A percentile compares a stretch with the other conserved stretches of the same genome.
Conservation (phyloP, 2,888 invertebrate species). For the Tenthredo scrophulariae region DNA sequence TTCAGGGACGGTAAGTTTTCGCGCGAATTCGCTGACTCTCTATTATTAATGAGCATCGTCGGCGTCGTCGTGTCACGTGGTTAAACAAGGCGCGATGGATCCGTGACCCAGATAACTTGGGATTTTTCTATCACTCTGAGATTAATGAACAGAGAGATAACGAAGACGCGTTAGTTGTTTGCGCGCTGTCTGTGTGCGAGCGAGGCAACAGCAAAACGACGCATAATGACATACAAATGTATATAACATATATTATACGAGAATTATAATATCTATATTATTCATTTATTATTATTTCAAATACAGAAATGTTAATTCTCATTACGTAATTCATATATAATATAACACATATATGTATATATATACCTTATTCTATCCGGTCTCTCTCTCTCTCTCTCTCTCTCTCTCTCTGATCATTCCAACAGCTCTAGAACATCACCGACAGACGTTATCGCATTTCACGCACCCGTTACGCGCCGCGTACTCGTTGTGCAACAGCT, state of each 20-base stretch:
- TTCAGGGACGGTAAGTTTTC: background rate
- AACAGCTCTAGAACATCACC: background rate
- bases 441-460: background rate
- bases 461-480: slow-evolving; percentile 3
- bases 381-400: too few species aligned
- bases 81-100: background rate
- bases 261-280: background rate
- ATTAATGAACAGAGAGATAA: slow-evolving; percentile 40
- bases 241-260: background rate
- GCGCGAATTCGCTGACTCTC: background rate
- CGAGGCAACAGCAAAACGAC: background rate
- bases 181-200: background rate
- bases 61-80: slow-evolving; percentile 8
- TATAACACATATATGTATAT: background rate
- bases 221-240: background rate
- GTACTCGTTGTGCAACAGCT: background rate
- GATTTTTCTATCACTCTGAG: slow-evolving; percentile 30
- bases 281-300: background rate
- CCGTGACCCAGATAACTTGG: slow-evolving; percentile 41
- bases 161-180: slow-evolving; percentile 1
- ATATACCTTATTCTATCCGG: background rate
- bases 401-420: too few species aligned
- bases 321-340: slow-evolving; percentile 1
- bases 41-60: slow-evolving; percentile 34
- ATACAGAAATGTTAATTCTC: background rate